A percentile compares a stretch with the other conserved stretches of the same genome.
phyloP scores from a whole-genome alignment of 2,888 invertebrate genomes.

The Drosophila phalerata region DNA sequence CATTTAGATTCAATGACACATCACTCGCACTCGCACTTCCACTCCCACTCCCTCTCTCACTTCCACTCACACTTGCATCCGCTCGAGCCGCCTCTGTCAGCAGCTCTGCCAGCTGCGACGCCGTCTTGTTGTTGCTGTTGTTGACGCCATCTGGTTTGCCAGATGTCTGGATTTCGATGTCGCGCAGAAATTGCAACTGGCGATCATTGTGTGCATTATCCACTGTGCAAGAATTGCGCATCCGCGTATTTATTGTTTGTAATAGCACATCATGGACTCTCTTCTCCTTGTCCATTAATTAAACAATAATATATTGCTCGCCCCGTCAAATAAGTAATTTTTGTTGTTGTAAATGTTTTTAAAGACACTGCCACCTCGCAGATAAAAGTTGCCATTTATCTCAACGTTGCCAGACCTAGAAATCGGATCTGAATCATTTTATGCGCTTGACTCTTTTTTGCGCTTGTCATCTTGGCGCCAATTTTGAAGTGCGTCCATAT shows the following conservation, averaged over 20 bases:
- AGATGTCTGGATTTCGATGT: constrained; percentile 25
- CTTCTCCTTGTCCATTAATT: constrained; percentile 64
- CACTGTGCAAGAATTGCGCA: constrained; percentile 3
- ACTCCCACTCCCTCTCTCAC: neutral
- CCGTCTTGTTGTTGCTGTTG: neutral
- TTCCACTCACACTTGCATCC: neutral
- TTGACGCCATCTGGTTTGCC: constrained; percentile 34
- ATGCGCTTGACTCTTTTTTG: neutral
- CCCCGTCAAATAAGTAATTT: too few species aligned
- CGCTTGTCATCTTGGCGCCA: constrained; percentile 14
- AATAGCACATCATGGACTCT: constrained; percentile 45
- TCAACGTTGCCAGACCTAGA: too few species aligned
- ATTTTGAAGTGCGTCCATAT: constrained; percentile 6
- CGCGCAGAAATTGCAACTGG: constrained; percentile 51
- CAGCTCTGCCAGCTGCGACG: constrained; percentile 48
- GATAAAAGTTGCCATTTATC: too few species aligned
- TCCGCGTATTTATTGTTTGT: constrained; percentile 30
- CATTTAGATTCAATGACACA: constrained; percentile 24
- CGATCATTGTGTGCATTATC: constrained; percentile 24
- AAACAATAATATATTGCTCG: constrained; percentile 6
- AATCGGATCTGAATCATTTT: too few species aligned
- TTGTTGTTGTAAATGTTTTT: too few species aligned
- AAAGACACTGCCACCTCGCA: too few species aligned
- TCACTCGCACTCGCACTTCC: neutral
- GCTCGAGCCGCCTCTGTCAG: constrained; percentile 29